These are phyloP conservation scores for Salminus brasiliensis DNA, from an alignment of 2,113 vertebrate species.

Conservation along the genomic window DNA sequence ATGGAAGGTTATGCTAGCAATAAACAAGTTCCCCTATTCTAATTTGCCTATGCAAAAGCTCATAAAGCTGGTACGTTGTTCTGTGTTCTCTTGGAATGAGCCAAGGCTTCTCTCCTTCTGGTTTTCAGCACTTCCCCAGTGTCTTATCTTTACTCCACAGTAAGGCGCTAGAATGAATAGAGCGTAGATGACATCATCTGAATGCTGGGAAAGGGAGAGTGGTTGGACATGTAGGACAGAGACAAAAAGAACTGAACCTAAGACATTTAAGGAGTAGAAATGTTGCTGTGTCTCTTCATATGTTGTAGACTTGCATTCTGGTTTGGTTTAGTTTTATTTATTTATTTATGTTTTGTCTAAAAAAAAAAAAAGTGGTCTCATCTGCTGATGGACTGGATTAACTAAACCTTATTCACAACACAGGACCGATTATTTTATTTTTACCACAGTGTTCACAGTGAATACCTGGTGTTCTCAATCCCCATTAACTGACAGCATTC, in stretches of 20 bases:
- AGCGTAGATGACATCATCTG: background rate
- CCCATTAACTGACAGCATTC: no score
- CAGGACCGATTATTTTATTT: no score
- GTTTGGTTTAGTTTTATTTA: no score
- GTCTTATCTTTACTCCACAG: conserved; percentile 13
- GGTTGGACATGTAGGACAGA: background rate
- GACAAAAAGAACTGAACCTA: background rate
- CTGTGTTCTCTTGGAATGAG: background rate
- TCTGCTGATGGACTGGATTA: no score
- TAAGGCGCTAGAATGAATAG: background rate
- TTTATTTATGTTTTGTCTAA: no score
- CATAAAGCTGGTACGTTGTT: background rate
- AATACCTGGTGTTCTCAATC: no score
- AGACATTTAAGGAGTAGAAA: no score
- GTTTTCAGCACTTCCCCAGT: background rate
- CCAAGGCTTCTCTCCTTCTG: background rate
- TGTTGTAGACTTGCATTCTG: no score
- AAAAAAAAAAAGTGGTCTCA: no score
- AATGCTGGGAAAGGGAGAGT: background rate
- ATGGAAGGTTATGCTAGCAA: conserved; percentile 7
- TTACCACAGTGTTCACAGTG: no score
- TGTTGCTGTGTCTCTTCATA: no score
- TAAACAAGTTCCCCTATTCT: conserved; percentile 24
- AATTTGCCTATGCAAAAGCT: conserved; percentile 50
- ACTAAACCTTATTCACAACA: no score